Evolutionary conservation across 2,797 vertebrate species (phyloP), one percentile per base, ranked within the genome.

Genomic region (Oreochromis grahami): DNA sequence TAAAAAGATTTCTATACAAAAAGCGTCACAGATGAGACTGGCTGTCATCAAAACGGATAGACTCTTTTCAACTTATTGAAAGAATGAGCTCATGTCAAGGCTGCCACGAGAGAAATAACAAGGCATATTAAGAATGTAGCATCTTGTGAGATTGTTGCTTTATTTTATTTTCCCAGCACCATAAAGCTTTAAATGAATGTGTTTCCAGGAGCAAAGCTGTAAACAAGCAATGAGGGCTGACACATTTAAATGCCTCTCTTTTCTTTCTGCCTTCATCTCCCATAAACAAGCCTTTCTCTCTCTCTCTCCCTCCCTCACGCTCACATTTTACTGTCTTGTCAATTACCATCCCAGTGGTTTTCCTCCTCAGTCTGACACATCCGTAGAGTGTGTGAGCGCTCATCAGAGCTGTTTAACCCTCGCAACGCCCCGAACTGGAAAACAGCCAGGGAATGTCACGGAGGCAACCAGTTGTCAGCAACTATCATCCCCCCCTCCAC

Each of bases 321-420:
- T 83, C 86, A 83, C 72, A 83, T 93, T 87, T 87, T 88, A 86
- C 88, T 55, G 60, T 90, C 78, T 88, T 92, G 93, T 93, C 93
- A 92, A 63, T 93, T 86, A 80, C 80, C 50, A 79, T 94, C 91
- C 89, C 90, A 51, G 88, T 85, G 91, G 91, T 90, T 91, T 92
- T 87, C 92, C 84, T 82, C 90, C 86, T 86, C 90, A 17, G 91
- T 94, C 91, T 94, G 88, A 92, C 91, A 93, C 92, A 79, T 92
- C 77, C 86, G 82, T 58, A 1, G 84, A 92, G 91, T 90, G 91
- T 89, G 87, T 78, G 91, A 94, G 86, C 77, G 86, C 89, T 90
- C 89, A 92, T 94, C 92, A 93, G 90, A 88, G 89, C 88, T 91
- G 85, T 90, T 94, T 94, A 94, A 94, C 93, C 94, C 91, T 92